Conservation (phyloP, 2,113 vertebrate genomes). For the Ibidorhyncha struthersii region DNA sequence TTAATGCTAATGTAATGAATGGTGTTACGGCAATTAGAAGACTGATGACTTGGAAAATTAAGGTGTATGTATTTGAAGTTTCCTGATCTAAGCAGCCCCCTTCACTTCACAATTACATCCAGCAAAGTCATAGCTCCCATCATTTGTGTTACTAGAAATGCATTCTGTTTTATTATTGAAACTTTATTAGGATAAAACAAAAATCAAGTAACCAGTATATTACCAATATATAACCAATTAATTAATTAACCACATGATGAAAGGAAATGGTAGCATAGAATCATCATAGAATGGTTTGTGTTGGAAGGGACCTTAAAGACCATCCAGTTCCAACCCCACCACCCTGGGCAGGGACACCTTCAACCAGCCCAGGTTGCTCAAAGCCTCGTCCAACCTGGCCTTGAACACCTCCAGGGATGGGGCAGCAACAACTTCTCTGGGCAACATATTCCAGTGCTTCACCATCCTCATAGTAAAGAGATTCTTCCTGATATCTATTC, state of each 20-base stretch:
- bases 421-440: too few relatives aligned
- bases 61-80: slow-evolving; percentile 63
- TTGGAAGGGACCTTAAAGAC: too few relatives aligned
- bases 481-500: too few relatives aligned
- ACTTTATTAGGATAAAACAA: neutral
- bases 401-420: too few relatives aligned
- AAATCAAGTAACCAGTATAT: neutral
- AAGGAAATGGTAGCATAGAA: neutral
- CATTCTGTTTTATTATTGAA: neutral
- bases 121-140: neutral
- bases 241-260: neutral
- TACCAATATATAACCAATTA: neutral
- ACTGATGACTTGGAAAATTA: slow-evolving; percentile 76
- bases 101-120: neutral
- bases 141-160: neutral
- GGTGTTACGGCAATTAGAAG: slow-evolving; percentile 76
- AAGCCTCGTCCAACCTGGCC: too few relatives aligned
- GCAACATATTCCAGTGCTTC: too few relatives aligned
- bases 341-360: too few relatives aligned
- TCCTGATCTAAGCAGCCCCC: slow-evolving; percentile 50
- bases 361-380: too few relatives aligned
- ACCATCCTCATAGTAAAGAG: too few relatives aligned
- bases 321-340: too few relatives aligned
- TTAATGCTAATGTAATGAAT: slow-evolving; percentile 79
- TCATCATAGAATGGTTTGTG: too few relatives aligned